These are phyloP conservation scores for Pampusana beccarii DNA, from an alignment of 2,113 vertebrate genomes.

Conservation along the genomic window DNA sequence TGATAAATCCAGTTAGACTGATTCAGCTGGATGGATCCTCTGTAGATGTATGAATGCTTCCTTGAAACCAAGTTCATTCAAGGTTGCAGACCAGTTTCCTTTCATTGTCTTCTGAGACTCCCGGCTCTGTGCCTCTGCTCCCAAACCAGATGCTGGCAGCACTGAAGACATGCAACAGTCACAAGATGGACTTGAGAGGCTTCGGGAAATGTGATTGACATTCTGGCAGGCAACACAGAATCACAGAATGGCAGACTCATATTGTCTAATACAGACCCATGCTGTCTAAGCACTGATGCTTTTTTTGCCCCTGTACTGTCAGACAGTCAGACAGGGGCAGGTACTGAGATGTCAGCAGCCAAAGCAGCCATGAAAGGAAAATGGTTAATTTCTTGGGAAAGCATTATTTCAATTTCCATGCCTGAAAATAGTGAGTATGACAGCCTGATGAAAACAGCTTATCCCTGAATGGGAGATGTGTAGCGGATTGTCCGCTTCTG, in stretches of 20 bases:
- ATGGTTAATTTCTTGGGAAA: background rate
- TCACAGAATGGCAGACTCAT: no score
- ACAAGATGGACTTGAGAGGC: background rate
- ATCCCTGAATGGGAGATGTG: background rate
- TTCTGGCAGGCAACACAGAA: background rate
- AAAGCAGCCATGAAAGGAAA: background rate
- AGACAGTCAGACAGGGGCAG: background rate
- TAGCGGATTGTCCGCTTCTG: background rate
- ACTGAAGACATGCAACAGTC: background rate
- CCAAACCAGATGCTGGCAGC: slow-evolving; percentile 23
- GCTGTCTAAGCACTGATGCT: background rate
- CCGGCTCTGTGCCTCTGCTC: background rate
- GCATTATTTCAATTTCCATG: background rate
- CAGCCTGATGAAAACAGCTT: background rate
- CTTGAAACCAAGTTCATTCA: slow-evolving; percentile 23
- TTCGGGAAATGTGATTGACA: background rate
- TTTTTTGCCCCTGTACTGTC: background rate
- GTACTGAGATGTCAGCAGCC: background rate
- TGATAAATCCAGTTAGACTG: background rate
- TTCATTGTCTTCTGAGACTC: slow-evolving; percentile 20
- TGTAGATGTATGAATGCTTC: background rate
- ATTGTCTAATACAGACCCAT: background rate
- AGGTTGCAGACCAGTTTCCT: slow-evolving; percentile 17
- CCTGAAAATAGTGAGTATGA: background rate
- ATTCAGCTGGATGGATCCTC: background rate